A percentile compares a stretch with the other conserved stretches of the same genome.
phyloP scores from a whole-genome alignment of 2,113 vertebrate species.

The Eidolon helvum region DNA sequence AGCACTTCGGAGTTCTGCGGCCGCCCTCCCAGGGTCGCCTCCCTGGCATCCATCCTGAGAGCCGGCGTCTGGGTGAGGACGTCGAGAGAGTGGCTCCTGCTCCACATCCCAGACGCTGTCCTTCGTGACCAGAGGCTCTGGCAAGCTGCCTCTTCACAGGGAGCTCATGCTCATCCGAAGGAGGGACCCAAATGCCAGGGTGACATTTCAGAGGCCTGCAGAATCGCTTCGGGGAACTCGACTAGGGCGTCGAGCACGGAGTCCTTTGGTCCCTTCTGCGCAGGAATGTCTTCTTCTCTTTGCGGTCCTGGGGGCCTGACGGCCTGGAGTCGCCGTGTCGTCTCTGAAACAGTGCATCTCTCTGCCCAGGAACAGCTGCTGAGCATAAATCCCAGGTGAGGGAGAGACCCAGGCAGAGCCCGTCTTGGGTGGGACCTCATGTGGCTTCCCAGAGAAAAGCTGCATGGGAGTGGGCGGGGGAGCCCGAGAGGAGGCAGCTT shows the following conservation, averaged over 20 bases:
- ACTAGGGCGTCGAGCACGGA: background rate
- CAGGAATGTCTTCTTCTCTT: background rate
- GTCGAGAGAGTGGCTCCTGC: background rate
- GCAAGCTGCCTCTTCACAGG: background rate
- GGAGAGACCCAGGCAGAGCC: background rate
- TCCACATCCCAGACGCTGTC: background rate
- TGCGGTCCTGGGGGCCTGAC: fast-evolving
- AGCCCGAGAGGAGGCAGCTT: background rate
- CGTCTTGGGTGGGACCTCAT: fast-evolving
- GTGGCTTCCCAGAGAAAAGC: background rate
- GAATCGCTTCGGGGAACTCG: background rate
- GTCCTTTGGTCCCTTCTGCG: background rate
- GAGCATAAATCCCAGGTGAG: background rate
- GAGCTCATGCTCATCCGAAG: fast-evolving
- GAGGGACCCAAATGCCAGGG: background rate
- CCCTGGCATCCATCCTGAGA: fast-evolving
- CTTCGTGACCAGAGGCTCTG: background rate
- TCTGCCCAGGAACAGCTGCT: background rate
- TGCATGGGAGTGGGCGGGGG: fast-evolving
- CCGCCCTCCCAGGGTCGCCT: fast-evolving
- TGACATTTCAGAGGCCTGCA: background rate
- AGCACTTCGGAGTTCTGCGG: fast-evolving
- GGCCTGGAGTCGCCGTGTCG: background rate
- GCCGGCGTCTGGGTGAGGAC: fast-evolving
- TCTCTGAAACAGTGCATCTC: background rate